phyloP scores from a whole-genome alignment of 1,140 invertebrate species.

The Oryctes rhinoceros region DNA sequence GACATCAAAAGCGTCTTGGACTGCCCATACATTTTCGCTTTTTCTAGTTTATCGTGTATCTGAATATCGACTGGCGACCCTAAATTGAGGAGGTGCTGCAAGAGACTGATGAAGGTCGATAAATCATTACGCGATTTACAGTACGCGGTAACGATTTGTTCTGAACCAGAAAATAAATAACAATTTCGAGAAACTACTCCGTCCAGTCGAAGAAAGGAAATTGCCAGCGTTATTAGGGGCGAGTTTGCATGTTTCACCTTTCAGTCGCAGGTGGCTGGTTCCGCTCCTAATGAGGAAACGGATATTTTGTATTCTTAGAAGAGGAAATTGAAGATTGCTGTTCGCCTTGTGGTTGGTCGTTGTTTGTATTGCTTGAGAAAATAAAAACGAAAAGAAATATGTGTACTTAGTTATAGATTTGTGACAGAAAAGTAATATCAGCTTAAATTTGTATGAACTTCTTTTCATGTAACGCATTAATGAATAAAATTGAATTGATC shows the following conservation, averaged over 20 bases:
- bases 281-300: constrained; percentile 17
- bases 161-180: not conserved
- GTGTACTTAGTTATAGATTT: not conserved
- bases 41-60: constrained; percentile 4
- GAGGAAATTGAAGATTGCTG: constrained; percentile 3
- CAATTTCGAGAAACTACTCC: not conserved
- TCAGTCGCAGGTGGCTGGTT: constrained; percentile 2
- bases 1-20: not conserved
- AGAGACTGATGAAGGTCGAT: no score
- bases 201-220: not conserved
- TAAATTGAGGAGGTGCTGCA: no score
- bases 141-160: not conserved
- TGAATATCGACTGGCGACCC: not conserved
- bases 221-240: not conserved
- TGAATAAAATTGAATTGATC: no score
- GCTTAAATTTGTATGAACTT: no score
- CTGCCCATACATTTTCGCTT: not conserved
- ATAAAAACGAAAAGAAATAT: not conserved
- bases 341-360: not conserved
- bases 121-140: no score
- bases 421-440: no score
- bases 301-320: constrained; percentile 6
- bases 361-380: not conserved
- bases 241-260: constrained; percentile 18
- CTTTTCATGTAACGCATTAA: no score